Conservation (phyloP, 2,113 vertebrate species). For the Tor tambroides region DNA sequence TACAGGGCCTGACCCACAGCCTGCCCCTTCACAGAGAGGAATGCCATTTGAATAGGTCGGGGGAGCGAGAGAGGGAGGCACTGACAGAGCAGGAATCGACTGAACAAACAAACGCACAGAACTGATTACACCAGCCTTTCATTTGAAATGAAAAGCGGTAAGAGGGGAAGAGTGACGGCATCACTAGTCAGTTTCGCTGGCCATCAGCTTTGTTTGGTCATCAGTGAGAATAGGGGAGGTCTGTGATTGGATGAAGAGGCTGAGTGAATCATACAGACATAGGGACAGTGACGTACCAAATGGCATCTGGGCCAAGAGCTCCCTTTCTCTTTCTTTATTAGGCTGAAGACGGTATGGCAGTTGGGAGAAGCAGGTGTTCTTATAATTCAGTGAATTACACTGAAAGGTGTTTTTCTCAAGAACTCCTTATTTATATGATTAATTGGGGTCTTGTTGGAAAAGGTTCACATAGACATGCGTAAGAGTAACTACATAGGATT, state of each 20-base stretch:
- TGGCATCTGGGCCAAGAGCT: slow-evolving; percentile 23
- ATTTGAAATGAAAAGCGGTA: slow-evolving; percentile 50
- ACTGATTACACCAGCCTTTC: slow-evolving; percentile 78
- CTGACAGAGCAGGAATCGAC: slow-evolving; percentile 65
- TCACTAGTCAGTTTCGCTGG: slow-evolving; percentile 61
- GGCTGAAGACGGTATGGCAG: background rate
- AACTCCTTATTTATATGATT: background rate
- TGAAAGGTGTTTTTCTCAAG: background rate
- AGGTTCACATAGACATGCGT: background rate
- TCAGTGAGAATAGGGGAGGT: background rate
- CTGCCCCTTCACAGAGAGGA: background rate
- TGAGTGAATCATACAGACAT: background rate
- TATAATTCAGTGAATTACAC: background rate
- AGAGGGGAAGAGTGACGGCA: slow-evolving; percentile 65
- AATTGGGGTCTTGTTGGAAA: background rate
- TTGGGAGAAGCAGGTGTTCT: background rate
- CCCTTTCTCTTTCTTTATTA: background rate
- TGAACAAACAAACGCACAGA: slow-evolving; percentile 76
- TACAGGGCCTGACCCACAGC: too few relatives aligned
- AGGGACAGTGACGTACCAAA: slow-evolving; percentile 20
- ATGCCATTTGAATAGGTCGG: slow-evolving; percentile 32
- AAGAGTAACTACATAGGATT: background rate
- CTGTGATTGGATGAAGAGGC: background rate
- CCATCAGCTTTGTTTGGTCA: slow-evolving; percentile 18
- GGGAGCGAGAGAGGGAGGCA: slow-evolving; percentile 32